phyloP scores from a whole-genome alignment of 2,888 invertebrate genomes.

The Synergus gifuensis region DNA sequence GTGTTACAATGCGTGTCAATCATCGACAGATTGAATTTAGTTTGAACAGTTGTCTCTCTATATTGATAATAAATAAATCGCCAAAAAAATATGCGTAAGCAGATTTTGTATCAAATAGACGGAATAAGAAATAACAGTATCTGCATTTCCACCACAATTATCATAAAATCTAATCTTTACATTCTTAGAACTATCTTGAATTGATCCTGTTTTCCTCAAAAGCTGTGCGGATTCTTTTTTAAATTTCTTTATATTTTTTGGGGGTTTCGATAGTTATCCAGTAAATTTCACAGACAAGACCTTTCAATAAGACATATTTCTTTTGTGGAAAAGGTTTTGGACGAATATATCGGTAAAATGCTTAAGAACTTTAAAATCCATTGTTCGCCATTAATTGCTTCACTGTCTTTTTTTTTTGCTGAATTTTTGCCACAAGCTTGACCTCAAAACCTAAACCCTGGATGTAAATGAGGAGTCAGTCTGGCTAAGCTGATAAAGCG shows the following conservation, averaged over 20 bases:
- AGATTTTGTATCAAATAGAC: slow-evolving; percentile 39
- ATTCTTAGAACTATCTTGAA: not conserved
- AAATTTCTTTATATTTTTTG: not conserved
- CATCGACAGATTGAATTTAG: not conserved
- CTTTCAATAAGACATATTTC: not conserved
- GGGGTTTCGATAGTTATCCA: not conserved
- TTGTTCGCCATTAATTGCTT: not conserved
- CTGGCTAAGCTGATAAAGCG: slow-evolving; percentile 43
- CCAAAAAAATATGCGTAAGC: slow-evolving; percentile 26
- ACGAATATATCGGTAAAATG: slow-evolving; percentile 34
- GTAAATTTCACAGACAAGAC: not conserved
- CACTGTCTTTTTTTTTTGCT: slow-evolving; percentile 29
- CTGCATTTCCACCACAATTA: slow-evolving; percentile 23
- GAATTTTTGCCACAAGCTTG: slow-evolving; percentile 34
- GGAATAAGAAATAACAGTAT: slow-evolving; percentile 32
- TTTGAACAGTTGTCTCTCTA: slow-evolving; percentile 19
- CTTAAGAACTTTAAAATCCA: slow-evolving; percentile 38
- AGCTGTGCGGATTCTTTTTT: slow-evolving; percentile 10
- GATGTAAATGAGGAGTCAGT: slow-evolving; percentile 21
- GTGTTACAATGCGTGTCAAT: slow-evolving; percentile 4
- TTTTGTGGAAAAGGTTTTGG: slow-evolving; percentile 22
- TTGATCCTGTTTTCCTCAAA: not conserved
- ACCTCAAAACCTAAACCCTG: not conserved
- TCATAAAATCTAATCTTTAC: not conserved
- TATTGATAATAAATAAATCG: slow-evolving; percentile 18